These are phyloP conservation scores for Caenorhabditis brenneri DNA, from an alignment of 1,140 invertebrate genomes.

Conservation along the genomic window DNA sequence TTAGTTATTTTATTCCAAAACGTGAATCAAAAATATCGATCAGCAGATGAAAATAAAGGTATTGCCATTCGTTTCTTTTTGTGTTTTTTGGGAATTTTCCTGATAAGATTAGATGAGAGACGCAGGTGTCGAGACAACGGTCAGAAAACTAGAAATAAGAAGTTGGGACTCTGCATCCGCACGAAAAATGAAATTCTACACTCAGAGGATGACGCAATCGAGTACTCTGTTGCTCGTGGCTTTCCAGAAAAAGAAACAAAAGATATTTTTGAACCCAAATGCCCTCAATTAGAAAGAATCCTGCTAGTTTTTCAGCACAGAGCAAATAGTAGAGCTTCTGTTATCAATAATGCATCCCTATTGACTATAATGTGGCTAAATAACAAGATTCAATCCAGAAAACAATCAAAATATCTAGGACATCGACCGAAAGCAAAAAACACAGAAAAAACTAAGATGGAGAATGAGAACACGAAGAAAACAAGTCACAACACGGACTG, in stretches of 20 bases:
- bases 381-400: not conserved
- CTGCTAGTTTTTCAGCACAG: no score
- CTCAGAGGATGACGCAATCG: not conserved
- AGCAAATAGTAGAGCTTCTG: no score
- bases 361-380: not conserved
- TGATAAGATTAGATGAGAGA: not conserved
- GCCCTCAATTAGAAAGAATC: no score
- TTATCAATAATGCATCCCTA: not conserved
- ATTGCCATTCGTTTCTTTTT: no score
- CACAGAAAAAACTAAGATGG: slow-evolving; percentile 1
- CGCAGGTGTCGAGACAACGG: not conserved
- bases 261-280: no score
- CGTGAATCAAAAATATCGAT: no score
- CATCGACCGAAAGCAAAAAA: not conserved
- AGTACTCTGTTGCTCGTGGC: not conserved
- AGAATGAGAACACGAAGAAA: slow-evolving; percentile 21
- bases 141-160: not conserved
- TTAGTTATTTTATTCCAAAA: no score
- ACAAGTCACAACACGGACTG: slow-evolving; percentile 1
- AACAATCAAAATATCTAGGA: not conserved
- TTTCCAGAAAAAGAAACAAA: not conserved
- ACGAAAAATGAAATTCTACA: not conserved
- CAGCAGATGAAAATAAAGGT: no score
- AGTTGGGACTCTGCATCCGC: not conserved
- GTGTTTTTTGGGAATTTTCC: no score